phyloP scores from a whole-genome alignment of 2,113 vertebrate genomes.

The Silurus meridionalis region DNA sequence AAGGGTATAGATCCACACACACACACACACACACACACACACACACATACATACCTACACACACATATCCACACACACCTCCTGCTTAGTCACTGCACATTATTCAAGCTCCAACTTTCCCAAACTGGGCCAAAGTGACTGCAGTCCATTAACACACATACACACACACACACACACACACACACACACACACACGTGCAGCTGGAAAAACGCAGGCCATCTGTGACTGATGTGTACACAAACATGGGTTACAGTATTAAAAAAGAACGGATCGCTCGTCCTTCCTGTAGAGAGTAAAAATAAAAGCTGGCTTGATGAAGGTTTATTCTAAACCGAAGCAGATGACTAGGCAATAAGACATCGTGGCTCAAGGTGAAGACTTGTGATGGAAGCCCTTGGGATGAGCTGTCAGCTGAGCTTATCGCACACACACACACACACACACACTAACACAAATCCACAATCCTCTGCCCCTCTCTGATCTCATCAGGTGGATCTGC shows the following conservation, averaged over 20 bases:
- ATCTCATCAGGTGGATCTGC: constrained; percentile 36
- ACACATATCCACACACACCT: not conserved
- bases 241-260: not conserved
- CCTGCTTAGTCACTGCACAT: constrained; percentile 35
- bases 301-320: not conserved
- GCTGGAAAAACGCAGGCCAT: not conserved
- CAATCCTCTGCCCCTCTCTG: constrained; percentile 20
- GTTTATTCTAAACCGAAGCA: not conserved
- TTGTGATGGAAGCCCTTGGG: constrained; percentile 24
- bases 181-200: not conserved
- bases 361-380: constrained; percentile 17
- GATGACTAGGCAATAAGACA: constrained; percentile 22
- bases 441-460: not conserved
- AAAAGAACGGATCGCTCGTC: not conserved
- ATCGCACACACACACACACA: not conserved
- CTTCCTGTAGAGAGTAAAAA: not conserved
- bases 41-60: not conserved
- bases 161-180: not conserved
- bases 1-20: constrained; percentile 65
- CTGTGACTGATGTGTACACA: not conserved
- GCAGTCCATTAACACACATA: constrained; percentile 35
- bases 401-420: constrained; percentile 16
- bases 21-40: constrained; percentile 22
- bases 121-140: constrained; percentile 32
- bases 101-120: constrained; percentile 27